Evolutionary conservation across 1,140 invertebrate genomes (phyloP).

Genomic region (Andrena cerasifolii): DNA sequence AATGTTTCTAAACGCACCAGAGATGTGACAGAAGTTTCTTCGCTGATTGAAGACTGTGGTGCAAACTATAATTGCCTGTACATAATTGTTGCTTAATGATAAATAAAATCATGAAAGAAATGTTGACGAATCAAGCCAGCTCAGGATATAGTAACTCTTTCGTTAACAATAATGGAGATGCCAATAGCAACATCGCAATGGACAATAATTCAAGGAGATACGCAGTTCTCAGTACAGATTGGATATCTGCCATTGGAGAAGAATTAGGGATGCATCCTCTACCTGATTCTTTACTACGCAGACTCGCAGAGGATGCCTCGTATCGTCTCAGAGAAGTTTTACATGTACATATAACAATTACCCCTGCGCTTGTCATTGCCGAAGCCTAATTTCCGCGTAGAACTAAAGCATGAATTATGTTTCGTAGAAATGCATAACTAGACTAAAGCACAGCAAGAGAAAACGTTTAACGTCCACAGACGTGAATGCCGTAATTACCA

Average conservation of each 20-base stretch:
- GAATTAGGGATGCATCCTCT: slow-evolving; percentile 79
- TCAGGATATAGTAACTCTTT: slow-evolving; percentile 75
- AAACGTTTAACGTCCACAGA: slow-evolving; percentile 75
- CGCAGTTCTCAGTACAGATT: slow-evolving; percentile 78
- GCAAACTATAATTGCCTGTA: not conserved
- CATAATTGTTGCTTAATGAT: not conserved
- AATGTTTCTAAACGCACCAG: not conserved
- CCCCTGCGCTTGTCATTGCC: too few species aligned
- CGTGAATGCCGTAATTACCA: slow-evolving; percentile 79
- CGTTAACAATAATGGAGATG: slow-evolving; percentile 77
- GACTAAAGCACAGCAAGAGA: slow-evolving; percentile 78
- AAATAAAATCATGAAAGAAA: slow-evolving; percentile 75
- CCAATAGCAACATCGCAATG: slow-evolving; percentile 70
- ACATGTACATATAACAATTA: slow-evolving; percentile 71
- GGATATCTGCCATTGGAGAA: slow-evolving; percentile 79
- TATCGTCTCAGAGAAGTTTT: slow-evolving; percentile 80
- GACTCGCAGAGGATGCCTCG: slow-evolving; percentile 80
- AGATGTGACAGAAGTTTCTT: not conserved
- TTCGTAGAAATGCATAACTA: slow-evolving; percentile 80
- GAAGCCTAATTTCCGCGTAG: not conserved
- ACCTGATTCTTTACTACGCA: slow-evolving; percentile 74
- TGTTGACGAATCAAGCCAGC: slow-evolving; percentile 67
- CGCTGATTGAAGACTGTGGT: not conserved
- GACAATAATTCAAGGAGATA: slow-evolving; percentile 76
- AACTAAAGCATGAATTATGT: slow-evolving; percentile 8